Conservation (phyloP, 2,888 invertebrate species). For the Drosophila subsilvestris region DNA sequence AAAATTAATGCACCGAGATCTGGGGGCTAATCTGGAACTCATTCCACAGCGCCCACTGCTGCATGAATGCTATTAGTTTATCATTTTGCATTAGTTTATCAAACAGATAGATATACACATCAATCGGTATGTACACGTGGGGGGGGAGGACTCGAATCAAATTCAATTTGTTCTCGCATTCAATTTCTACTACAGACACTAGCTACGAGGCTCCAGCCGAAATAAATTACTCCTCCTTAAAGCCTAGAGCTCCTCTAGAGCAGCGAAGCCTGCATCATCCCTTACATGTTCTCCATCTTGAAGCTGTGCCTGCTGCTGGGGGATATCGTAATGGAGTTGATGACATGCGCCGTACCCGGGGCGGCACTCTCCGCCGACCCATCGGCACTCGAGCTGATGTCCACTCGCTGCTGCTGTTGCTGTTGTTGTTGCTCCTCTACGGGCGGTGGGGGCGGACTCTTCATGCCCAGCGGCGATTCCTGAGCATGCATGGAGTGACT, state of each 20-base stretch:
- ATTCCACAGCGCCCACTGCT: slow-evolving; percentile 41
- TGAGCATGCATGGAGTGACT: slow-evolving; percentile 72
- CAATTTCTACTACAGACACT: slow-evolving; percentile 62
- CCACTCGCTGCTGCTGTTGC: slow-evolving; percentile 52
- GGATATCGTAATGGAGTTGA: slow-evolving; percentile 83
- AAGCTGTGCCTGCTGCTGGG: slow-evolving; percentile 81
- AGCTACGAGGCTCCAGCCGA: slow-evolving; percentile 63
- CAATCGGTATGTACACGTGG: slow-evolving; percentile 32
- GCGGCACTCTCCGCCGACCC: slow-evolving; percentile 51
- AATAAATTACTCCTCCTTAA: slow-evolving; percentile 58
- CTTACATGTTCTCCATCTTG: slow-evolving; percentile 84
- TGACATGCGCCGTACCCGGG: slow-evolving; percentile 75
- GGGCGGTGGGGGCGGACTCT: slow-evolving; percentile 61
- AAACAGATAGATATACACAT: slow-evolving; percentile 46
- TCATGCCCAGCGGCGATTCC: slow-evolving; percentile 62
- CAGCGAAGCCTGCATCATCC: not conserved
- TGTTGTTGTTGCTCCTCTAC: slow-evolving; percentile 23
- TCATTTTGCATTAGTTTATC: slow-evolving; percentile 47
- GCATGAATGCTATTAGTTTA: slow-evolving; percentile 33
- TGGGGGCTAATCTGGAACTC: slow-evolving; percentile 30
- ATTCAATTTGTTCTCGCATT: slow-evolving; percentile 47
- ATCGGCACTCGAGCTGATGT: slow-evolving; percentile 57
- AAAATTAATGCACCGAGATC: slow-evolving; percentile 15
- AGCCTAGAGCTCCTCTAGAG: slow-evolving; percentile 20
- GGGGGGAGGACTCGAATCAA: slow-evolving; percentile 44